These are phyloP conservation scores for Manis javanica DNA, from an alignment of 2,797 vertebrate genomes.

Conservation along the genomic window DNA sequence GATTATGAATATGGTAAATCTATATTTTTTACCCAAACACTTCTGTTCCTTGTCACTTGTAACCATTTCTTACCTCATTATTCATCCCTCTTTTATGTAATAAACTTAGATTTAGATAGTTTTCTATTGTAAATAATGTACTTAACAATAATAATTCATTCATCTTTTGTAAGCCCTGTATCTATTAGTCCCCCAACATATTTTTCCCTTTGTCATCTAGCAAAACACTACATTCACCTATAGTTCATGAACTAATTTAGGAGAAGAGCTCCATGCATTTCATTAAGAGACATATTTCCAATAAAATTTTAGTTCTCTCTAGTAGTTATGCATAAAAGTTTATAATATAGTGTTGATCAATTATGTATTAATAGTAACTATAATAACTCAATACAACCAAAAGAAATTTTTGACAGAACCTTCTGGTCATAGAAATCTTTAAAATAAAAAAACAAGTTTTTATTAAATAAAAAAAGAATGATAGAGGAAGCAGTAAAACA, in stretches of 20 bases:
- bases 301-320: slow-evolving; percentile 16
- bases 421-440: not conserved
- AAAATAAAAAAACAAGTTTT: not conserved
- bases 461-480: slow-evolving; percentile 3
- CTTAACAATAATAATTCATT: not conserved
- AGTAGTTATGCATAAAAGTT: slow-evolving; percentile 32
- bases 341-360: not conserved
- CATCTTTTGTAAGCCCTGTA: not conserved
- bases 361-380: not conserved
- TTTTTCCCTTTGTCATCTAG: slow-evolving; percentile 24
- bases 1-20: not conserved
- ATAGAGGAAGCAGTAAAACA: not conserved
- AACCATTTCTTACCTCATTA: not conserved
- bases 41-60: not conserved
- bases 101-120: not conserved
- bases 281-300: not conserved
- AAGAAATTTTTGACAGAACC: not conserved
- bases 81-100: not conserved
- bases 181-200: not conserved
- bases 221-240: not conserved
- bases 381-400: not conserved
- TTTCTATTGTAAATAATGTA: not conserved
- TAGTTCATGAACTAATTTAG: not conserved
- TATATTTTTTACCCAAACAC: slow-evolving; percentile 4
- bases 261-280: not conserved